phyloP scores from a whole-genome alignment of 2,797 vertebrate genomes.

The Gymnothorax reevesii region DNA sequence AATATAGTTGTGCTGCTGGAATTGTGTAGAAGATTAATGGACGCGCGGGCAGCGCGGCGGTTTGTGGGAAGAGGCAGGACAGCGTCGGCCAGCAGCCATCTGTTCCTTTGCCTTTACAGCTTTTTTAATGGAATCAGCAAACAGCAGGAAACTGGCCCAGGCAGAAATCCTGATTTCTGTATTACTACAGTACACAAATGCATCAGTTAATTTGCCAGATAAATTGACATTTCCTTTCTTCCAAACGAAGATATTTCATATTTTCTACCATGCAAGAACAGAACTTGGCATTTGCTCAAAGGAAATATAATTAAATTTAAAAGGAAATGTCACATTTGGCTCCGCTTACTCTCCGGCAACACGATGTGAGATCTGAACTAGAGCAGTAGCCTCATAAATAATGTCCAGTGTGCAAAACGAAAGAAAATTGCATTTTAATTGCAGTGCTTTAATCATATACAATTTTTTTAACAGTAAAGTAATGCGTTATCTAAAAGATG shows the following conservation, averaged over 20 bases:
- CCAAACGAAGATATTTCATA: slow-evolving; percentile 21
- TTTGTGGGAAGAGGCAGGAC: slow-evolving; percentile 88
- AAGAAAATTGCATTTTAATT: slow-evolving; percentile 1
- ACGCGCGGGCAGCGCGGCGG: slow-evolving; percentile 89
- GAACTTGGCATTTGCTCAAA: slow-evolving; percentile 76
- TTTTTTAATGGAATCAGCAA: slow-evolving; percentile 89
- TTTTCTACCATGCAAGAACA: slow-evolving; percentile 73
- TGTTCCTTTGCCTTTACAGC: slow-evolving; percentile 91
- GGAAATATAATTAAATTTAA: slow-evolving; percentile 80
- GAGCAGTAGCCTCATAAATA: neutral
- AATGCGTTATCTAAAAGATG: neutral
- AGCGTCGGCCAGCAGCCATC: slow-evolving; percentile 91
- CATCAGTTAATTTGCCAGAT: slow-evolving; percentile 70
- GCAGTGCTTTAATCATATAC: neutral
- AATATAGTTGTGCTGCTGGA: slow-evolving; percentile 96
- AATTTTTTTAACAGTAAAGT: neutral
- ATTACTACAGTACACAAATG: slow-evolving; percentile 65
- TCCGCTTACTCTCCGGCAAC: slow-evolving; percentile 61
- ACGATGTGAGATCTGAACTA: slow-evolving; percentile 39
- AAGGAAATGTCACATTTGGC: slow-evolving; percentile 74
- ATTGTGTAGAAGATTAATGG: slow-evolving; percentile 99
- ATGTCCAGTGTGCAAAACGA: neutral
- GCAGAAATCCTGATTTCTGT: slow-evolving; percentile 57
- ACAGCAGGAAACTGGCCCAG: slow-evolving; percentile 82
- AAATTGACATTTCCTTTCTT: slow-evolving; percentile 39